phyloP scores from a whole-genome alignment of 2,888 invertebrate species.

The Rhopalosiphum nymphaeae region DNA sequence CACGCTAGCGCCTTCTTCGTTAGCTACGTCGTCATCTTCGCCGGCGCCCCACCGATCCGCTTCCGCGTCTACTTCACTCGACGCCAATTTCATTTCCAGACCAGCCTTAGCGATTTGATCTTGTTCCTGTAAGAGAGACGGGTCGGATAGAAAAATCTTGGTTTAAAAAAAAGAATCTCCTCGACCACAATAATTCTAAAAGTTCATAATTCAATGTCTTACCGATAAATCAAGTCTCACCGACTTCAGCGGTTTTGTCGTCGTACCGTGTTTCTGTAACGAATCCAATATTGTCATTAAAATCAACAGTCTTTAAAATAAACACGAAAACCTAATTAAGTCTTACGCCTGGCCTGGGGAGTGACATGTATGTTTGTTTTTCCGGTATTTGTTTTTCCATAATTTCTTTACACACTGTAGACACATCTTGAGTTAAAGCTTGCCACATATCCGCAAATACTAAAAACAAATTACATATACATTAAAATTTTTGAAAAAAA shows the following conservation, averaged over 20 bases:
- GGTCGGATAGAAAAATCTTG: not conserved
- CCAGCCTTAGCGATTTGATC: constrained; percentile 97
- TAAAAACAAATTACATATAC: constrained; percentile 67
- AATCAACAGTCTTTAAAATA: not conserved
- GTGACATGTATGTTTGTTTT: constrained; percentile 90
- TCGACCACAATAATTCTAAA: not conserved
- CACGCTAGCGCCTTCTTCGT: constrained; percentile 59
- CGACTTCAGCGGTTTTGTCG: constrained; percentile 91
- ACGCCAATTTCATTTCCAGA: constrained; percentile 95
- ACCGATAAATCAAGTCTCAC: constrained; percentile 89
- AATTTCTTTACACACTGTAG: constrained; percentile 85
- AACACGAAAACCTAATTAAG: not conserved
- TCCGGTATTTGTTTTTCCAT: constrained; percentile 80
- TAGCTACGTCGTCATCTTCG: constrained; percentile 70
- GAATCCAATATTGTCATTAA: not conserved
- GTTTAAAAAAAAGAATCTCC: not conserved
- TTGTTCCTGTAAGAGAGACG: constrained; percentile 78
- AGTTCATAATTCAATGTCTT: constrained; percentile 66
- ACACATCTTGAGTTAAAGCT: constrained; percentile 92
- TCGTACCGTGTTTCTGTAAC: constrained; percentile 94
- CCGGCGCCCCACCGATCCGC: constrained; percentile 86
- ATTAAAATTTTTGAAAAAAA: constrained; percentile 27
- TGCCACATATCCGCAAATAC: constrained; percentile 97
- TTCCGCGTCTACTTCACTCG: constrained; percentile 96
- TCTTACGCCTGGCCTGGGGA: constrained; percentile 91